A percentile compares a stretch with the other conserved stretches of the same genome.
phyloP scores from a whole-genome alignment of 1,140 invertebrate species.

The Maniola jurtina region DNA sequence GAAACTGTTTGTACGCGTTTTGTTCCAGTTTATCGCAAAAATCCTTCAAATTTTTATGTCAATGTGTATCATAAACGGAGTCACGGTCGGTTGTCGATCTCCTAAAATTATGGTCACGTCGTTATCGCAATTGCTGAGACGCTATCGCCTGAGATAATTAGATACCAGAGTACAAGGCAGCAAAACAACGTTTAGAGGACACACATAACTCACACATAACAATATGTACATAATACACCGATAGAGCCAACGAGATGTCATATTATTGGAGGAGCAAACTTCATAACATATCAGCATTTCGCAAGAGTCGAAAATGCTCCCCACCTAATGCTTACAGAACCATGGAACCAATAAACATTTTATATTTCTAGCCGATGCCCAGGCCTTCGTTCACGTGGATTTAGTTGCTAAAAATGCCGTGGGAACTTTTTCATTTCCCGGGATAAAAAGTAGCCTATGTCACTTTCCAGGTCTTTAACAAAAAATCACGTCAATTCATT shows the following conservation, averaged over 20 bases:
- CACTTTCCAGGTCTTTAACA: no score
- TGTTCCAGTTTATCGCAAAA: conserved; percentile 68
- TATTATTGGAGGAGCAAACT: no score
- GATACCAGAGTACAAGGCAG: conserved; percentile 39
- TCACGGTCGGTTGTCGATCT: conserved; percentile 76
- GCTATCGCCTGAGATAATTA: conserved; percentile 42
- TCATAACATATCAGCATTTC: no score
- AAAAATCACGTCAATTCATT: no score
- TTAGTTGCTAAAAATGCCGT: no score
- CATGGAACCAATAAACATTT: no score
- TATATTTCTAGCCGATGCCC: no score
- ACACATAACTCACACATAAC: conserved; percentile 1
- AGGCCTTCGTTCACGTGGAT: no score
- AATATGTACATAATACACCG: background rate
- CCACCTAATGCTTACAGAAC: no score
- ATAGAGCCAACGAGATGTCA: background rate
- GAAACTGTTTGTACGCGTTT: conserved; percentile 51
- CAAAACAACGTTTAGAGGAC: conserved; percentile 41
- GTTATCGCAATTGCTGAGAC: conserved; percentile 51
- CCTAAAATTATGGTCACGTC: conserved; percentile 66
- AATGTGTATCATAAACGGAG: conserved; percentile 63
- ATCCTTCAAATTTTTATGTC: conserved; percentile 69
- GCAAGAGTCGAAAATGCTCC: no score
- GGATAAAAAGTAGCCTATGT: no score
- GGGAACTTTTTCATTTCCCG: no score